Evolutionary conservation across 37 sponge, comb jelly and placozoan species (phyloP).

Genomic region (Hexactinellida sp.): DNA sequence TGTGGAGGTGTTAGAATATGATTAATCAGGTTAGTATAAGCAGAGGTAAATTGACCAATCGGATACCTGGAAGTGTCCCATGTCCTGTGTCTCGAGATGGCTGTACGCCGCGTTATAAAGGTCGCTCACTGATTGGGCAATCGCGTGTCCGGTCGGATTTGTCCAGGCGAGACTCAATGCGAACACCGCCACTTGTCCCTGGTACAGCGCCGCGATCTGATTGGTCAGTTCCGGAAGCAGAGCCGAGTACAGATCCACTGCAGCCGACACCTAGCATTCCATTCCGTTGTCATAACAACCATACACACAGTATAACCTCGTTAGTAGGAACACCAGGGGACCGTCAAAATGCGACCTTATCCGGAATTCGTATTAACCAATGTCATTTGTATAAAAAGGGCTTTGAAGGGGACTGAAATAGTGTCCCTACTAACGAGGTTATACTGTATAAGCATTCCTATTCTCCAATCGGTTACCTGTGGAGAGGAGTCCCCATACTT

Average conservation of each 20-base stretch:
- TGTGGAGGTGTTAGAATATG: not conserved
- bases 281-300: too few relatives aligned
- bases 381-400: too few relatives aligned
- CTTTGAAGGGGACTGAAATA: too few relatives aligned
- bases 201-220: not conserved
- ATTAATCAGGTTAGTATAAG: not conserved
- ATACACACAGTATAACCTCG: not conserved
- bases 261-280: slow-evolving; percentile 11
- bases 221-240: not conserved
- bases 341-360: too few relatives aligned
- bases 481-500: not conserved
- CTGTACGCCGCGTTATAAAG: not conserved
- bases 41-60: not conserved
- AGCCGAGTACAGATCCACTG: not conserved
- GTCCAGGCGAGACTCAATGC: not conserved
- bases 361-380: too few relatives aligned
- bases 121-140: not conserved
- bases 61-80: slow-evolving; percentile 1
- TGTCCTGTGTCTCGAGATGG: not conserved
- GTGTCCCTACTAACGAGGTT: too few relatives aligned
- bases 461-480: too few relatives aligned
- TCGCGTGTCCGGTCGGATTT: not conserved
- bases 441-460: too few relatives aligned
- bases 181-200: slow-evolving; percentile 3
- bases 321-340: not conserved